Evolutionary conservation across 2,888 invertebrate species (phyloP), one percentile per base, ranked within the genome.

Genomic region (Sepiola atlantica): DNA sequence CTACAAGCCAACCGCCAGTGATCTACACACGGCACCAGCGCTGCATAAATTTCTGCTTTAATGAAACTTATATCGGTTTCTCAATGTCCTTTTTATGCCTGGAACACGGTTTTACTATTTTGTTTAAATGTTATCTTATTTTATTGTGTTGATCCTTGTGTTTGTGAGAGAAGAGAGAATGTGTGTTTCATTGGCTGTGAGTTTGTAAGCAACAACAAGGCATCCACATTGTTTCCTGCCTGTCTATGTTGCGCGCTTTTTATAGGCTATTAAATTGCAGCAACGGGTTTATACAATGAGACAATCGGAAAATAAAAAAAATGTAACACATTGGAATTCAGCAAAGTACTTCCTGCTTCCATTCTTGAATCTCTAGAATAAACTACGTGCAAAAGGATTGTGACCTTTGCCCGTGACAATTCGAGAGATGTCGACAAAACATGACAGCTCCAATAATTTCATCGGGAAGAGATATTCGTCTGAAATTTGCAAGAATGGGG

Each of bases 371-470:
- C 77, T 77, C 32, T 45, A 32, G 12, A 77, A 77, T 2, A 16
- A 32, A 18, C n/a, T 4, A 77, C 61, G 77, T 16, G 16, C 18
- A 77, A 32, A 45, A 77, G 14, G 18, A 32, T 10, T 32, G 4
- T 77, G 77, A 77, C 16, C 77, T 77, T n/a, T 77, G 77, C n/a
- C 20, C 77, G n/a, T 77, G 77, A 77, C 77, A n/a, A n/a, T n/a
- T 32, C 77, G 77, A n/a, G 77, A 77, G 32, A 77, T 77, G 77
- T 77, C 77, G n/a, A 77, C 77, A 77, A 77, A 77, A 77, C n/a
- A 77, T 77, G 77, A 77, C 77, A 77, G 32, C n/a, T 77, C 77
- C 32, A 77, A 77, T 77, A 77, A 77, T 77, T 77, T 77, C 77
- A 77, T 77, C 77, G 32, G 14, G 32, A 77, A 6, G 32, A 77